These are phyloP conservation scores for Erebia aethiops DNA, from an alignment of 2,888 invertebrate genomes.

Conservation along the genomic window DNA sequence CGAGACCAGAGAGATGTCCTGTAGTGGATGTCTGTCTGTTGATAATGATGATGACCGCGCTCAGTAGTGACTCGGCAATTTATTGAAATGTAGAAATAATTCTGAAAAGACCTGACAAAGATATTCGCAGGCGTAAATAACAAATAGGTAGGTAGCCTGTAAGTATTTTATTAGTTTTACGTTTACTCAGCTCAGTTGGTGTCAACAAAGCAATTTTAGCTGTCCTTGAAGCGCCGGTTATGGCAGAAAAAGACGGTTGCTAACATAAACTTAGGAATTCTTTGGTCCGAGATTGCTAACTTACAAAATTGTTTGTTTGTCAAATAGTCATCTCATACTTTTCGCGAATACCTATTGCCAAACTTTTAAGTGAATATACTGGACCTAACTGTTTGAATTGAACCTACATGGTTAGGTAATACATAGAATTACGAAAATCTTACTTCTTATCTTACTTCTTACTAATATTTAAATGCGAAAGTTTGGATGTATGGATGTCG, in stretches of 20 bases:
- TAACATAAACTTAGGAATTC: too few species aligned
- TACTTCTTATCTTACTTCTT: too few species aligned
- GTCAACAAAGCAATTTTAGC: constrained; percentile 2
- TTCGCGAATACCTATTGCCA: constrained; percentile 12
- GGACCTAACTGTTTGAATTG: neutral
- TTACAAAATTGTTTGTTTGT: constrained; percentile 12
- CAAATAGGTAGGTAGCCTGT: neutral
- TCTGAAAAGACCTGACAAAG: neutral
- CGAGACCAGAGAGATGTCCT: too few species aligned
- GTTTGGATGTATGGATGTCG: too few species aligned
- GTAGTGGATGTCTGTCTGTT: too few species aligned
- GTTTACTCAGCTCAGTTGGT: constrained; percentile 9
- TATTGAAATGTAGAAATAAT: too few species aligned
- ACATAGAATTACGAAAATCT: too few species aligned
- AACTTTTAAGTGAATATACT: constrained; percentile 6
- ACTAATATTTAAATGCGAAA: too few species aligned
- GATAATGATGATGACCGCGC: too few species aligned
- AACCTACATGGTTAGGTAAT: neutral
- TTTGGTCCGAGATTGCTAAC: neutral
- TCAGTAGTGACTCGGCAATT: too few species aligned
- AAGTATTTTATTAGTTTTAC: neutral
- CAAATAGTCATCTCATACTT: constrained; percentile 11
- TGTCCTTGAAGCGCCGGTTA: constrained; percentile 13
- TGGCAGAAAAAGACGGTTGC: constrained; percentile 11
- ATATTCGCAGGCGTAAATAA: neutral